Evolutionary conservation across 2,113 vertebrate species (phyloP).

Genomic region (Triplophysa rosa): DNA sequence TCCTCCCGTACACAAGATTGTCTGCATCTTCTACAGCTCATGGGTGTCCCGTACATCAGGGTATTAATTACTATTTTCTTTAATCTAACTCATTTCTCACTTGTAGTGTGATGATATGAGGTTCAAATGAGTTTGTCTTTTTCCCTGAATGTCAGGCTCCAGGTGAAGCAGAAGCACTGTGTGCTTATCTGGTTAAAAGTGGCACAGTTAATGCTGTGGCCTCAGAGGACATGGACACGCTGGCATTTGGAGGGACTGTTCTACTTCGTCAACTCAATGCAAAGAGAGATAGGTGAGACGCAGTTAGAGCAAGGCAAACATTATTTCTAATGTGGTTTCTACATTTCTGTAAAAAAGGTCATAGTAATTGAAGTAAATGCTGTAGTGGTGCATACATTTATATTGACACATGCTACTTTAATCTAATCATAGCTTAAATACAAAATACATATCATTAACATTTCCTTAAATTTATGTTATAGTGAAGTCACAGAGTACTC

Average conservation of each 20-base stretch:
- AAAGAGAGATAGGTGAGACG: constrained; percentile 65
- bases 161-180: constrained; percentile 77
- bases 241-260: constrained; percentile 74
- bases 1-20: constrained; percentile 66
- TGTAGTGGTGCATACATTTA: no score
- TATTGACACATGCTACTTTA: no score
- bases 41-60: constrained; percentile 77
- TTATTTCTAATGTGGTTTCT: no score
- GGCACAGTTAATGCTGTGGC: constrained; percentile 73
- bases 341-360: no score
- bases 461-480: constrained; percentile 11
- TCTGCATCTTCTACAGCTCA: constrained; percentile 65
- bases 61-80: constrained; percentile 7
- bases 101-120: background rate
- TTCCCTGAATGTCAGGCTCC: constrained; percentile 67
- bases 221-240: constrained; percentile 83
- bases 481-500: constrained; percentile 77
- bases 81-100: background rate
- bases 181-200: constrained; percentile 70
- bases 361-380: no score
- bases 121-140: background rate
- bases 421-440: no score
- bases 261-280: constrained; percentile 76
- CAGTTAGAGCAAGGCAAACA: background rate
- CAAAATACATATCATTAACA: no score